phyloP scores from a whole-genome alignment of 2,113 vertebrate species.

The Piprites chloris region DNA sequence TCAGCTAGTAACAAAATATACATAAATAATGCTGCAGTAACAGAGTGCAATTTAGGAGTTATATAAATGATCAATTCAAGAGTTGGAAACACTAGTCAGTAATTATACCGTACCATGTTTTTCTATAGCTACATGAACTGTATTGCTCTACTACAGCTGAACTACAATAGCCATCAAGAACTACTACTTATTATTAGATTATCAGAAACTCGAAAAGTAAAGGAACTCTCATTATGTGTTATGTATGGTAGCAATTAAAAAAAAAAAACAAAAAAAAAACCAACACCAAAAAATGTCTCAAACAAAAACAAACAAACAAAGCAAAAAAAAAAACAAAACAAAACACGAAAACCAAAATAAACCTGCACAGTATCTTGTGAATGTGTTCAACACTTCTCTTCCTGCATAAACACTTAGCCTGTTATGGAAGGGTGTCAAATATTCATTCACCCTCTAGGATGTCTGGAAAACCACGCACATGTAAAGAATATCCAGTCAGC shows the following conservation, averaged over 20 bases:
- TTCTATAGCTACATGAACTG: background rate
- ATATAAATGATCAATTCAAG: background rate
- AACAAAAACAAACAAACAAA: too few relatives aligned
- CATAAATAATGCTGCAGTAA: background rate
- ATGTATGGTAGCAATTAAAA: background rate
- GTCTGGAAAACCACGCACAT: background rate
- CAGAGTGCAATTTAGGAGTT: background rate
- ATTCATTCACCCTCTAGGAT: background rate
- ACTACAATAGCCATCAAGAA: background rate
- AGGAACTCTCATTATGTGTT: background rate
- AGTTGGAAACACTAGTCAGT: background rate
- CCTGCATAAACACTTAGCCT: background rate
- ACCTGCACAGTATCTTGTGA: background rate
- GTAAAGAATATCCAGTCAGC: background rate
- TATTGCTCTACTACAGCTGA: background rate
- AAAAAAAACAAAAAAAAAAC: background rate
- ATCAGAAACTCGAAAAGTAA: background rate
- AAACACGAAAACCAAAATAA: too few relatives aligned
- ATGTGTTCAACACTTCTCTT: background rate
- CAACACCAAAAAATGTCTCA: too few relatives aligned
- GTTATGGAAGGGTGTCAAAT: background rate
- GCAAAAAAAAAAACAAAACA: background rate
- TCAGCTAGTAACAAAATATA: background rate
- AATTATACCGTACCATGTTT: background rate
- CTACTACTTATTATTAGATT: background rate